Evolutionary conservation across 2,888 invertebrate genomes (phyloP).

Genomic region (Hydrotaea diabolus): DNA sequence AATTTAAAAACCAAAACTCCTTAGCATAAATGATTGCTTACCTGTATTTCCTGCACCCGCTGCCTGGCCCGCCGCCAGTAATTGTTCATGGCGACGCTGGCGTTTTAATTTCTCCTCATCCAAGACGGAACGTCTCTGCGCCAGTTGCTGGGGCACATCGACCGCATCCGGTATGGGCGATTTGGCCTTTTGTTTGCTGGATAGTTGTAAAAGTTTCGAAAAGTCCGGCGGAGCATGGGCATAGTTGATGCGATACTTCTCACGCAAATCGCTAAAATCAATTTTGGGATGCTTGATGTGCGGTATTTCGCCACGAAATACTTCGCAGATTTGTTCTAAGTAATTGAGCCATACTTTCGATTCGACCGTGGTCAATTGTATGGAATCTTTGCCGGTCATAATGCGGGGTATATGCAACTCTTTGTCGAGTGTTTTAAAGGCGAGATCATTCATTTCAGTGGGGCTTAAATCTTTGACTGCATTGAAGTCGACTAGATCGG

Average conservation of each 20-base stretch:
- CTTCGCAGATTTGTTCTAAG: conserved; percentile 92
- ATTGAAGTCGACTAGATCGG: conserved; percentile 91
- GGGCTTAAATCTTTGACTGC: conserved; percentile 85
- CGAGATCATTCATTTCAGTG: conserved; percentile 88
- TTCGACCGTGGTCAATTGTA: conserved; percentile 77
- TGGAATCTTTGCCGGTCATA: conserved; percentile 89
- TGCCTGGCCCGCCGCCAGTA: conserved; percentile 71
- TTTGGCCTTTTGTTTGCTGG: conserved; percentile 77
- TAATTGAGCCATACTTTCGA: conserved; percentile 86
- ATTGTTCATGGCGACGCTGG: conserved; percentile 76
- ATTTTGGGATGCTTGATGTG: conserved; percentile 88
- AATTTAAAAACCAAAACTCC: not conserved
- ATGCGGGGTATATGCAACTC: conserved; percentile 88
- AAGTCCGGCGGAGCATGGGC: conserved; percentile 78
- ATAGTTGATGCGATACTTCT: conserved; percentile 77
- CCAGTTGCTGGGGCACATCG: conserved; percentile 74
- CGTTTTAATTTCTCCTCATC: conserved; percentile 80
- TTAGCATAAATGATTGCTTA: conserved; percentile 14
- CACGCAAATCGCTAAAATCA: conserved; percentile 81
- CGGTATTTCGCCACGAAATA: conserved; percentile 95
- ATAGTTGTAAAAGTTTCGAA: conserved; percentile 77
- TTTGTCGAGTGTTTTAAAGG: conserved; percentile 92
- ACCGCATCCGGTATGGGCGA: conserved; percentile 79
- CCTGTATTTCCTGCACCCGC: conserved; percentile 62
- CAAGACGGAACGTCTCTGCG: conserved; percentile 76